Conservation (phyloP, 2,797 vertebrate species). For the Gorsachius magnificus region DNA sequence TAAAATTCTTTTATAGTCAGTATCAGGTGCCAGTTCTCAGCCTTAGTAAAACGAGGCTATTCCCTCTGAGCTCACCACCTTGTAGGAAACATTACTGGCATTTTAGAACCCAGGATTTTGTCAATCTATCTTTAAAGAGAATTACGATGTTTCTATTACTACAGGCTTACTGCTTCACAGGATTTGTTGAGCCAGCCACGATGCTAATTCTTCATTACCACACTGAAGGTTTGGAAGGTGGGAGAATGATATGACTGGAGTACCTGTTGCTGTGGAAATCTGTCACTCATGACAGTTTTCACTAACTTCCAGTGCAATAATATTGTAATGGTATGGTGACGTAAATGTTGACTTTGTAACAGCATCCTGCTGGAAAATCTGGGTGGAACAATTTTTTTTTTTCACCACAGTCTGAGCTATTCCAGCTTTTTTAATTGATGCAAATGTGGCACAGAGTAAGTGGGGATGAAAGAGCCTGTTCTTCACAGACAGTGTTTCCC, state of each 20-base stretch:
- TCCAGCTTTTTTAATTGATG: neutral
- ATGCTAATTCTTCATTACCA: neutral
- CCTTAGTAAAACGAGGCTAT: neutral
- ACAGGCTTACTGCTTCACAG: neutral
- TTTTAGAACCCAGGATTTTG: neutral
- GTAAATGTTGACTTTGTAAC: neutral
- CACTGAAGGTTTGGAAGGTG: neutral
- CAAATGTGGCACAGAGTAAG: neutral
- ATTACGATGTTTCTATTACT: neutral
- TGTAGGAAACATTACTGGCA: neutral
- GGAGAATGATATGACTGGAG: neutral
- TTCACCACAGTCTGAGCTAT: neutral
- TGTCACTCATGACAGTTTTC: neutral
- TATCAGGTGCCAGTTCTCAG: neutral
- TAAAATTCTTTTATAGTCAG: neutral
- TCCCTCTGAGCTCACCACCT: neutral
- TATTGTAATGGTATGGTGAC: neutral
- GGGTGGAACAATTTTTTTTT: neutral
- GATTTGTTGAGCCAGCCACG: neutral
- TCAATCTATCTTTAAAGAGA: neutral
- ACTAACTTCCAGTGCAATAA: neutral
- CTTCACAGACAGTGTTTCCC: neutral
- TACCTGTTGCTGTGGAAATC: neutral
- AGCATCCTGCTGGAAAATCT: neutral
- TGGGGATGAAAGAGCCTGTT: neutral